phyloP scores from a whole-genome alignment of 53 echinoderm and acorn worm genomes.

The Echinometra lucunter region DNA sequence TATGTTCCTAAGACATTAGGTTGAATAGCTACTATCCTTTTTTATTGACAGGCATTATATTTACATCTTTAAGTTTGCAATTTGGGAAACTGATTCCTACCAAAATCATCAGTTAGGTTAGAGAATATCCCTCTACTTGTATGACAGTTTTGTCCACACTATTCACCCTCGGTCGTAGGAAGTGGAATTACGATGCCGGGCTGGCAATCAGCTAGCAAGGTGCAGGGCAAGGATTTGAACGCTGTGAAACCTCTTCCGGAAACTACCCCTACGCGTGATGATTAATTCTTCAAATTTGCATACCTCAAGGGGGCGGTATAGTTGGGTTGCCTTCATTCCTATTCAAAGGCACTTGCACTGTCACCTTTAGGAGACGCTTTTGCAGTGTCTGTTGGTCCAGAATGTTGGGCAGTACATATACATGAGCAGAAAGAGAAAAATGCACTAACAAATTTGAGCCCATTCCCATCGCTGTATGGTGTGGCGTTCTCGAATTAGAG shows the following conservation, averaged over 20 bases:
- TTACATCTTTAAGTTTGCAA: not conserved
- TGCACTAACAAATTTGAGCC: too few species aligned
- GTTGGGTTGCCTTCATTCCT: not conserved
- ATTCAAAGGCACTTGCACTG: not conserved
- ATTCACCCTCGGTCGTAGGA: not conserved
- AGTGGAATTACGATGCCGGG: conserved; percentile 61
- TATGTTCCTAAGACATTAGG: too few species aligned
- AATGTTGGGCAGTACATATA: too few species aligned
- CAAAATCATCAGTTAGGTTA: not conserved
- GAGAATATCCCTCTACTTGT: not conserved
- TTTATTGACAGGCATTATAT: too few species aligned
- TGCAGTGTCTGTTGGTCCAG: too few species aligned
- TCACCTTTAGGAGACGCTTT: too few species aligned
- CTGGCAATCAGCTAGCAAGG: conserved; percentile 8
- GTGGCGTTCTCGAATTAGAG: too few species aligned
- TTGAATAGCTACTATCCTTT: too few species aligned
- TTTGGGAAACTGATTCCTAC: not conserved
- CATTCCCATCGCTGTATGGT: too few species aligned
- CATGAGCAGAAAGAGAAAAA: too few species aligned
- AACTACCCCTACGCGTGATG: conserved; percentile 15
- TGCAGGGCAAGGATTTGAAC: not conserved
- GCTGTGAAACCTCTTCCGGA: conserved; percentile 24
- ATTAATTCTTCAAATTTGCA: conserved; percentile 62
- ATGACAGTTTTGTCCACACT: not conserved
- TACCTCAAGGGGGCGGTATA: conserved; percentile 43